Percentiles rank a stretch among this genome's conserved stretches.
phyloP scores from a whole-genome alignment of 2,888 invertebrate genomes.

The Synanthedon vespiformis region DNA sequence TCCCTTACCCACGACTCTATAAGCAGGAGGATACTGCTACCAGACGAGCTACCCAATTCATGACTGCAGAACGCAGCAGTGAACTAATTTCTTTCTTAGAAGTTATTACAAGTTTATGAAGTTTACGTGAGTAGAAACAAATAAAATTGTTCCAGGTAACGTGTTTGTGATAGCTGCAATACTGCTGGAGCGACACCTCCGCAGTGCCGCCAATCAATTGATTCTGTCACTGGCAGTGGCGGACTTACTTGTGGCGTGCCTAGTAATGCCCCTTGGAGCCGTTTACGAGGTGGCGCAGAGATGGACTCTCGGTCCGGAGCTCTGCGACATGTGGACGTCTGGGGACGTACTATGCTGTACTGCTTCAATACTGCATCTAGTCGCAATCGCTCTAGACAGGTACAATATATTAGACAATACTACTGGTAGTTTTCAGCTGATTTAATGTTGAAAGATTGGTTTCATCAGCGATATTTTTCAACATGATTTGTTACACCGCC shows the following conservation, averaged over 20 bases:
- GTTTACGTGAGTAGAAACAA: neutral
- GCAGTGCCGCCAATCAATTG: slow-evolving; percentile 90
- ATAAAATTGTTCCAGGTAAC: slow-evolving; percentile 75
- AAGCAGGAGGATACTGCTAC: no score
- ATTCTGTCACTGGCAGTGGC: slow-evolving; percentile 92
- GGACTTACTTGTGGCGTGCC: slow-evolving; percentile 88
- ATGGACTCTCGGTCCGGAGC: slow-evolving; percentile 87
- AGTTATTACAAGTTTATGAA: neutral
- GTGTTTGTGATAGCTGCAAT: slow-evolving; percentile 96
- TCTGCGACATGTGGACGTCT: slow-evolving; percentile 95
- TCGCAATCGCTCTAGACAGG: slow-evolving; percentile 87
- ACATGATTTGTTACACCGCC: no score
- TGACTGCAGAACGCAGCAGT: no score
- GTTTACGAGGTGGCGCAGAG: slow-evolving; percentile 83
- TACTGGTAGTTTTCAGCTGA: no score
- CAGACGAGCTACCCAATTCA: no score
- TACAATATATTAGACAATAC: slow-evolving; percentile 19
- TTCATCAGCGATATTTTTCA: no score
- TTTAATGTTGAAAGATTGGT: no score
- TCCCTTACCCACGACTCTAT: no score
- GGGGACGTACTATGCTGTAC: slow-evolving; percentile 93
- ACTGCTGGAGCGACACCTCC: slow-evolving; percentile 85
- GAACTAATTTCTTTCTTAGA: neutral
- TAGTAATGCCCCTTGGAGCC: slow-evolving; percentile 82
- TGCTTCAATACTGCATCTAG: slow-evolving; percentile 83